phyloP scores from a whole-genome alignment of 2,797 vertebrate genomes.

The Hafferia zeledoni region DNA sequence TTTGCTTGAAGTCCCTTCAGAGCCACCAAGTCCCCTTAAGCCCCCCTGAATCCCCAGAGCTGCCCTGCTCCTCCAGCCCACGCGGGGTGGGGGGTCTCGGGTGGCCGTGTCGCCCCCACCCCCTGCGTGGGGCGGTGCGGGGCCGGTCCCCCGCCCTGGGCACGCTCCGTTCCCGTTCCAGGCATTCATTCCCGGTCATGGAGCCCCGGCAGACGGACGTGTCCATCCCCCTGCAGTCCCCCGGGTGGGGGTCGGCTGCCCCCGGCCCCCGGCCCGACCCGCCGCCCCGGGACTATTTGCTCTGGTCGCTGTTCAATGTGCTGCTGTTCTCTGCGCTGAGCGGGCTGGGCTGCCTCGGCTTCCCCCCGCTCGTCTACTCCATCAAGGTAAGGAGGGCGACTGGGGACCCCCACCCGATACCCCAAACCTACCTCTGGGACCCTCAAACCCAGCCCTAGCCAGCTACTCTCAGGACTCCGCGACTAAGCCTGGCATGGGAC shows the following conservation, averaged over 20 bases:
- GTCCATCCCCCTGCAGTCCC: neutral
- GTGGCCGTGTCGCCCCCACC: neutral
- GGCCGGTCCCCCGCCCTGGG: neutral
- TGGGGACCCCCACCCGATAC: neutral
- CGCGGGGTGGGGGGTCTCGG: neutral
- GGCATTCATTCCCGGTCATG: neutral
- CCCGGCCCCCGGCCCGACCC: neutral
- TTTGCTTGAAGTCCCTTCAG: neutral
- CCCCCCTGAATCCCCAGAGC: too few relatives aligned
- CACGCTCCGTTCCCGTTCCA: rapidly evolving
- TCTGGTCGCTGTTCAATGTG: slow-evolving; percentile 61
- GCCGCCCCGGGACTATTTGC: slow-evolving; percentile 22
- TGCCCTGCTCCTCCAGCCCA: neutral
- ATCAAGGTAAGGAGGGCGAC: slow-evolving; percentile 52
- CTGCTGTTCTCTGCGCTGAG: neutral
- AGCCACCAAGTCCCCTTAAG: neutral
- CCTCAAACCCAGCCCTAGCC: neutral
- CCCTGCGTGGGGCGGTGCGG: neutral
- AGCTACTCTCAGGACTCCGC: too few relatives aligned
- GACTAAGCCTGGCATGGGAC: neutral
- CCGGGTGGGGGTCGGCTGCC: neutral
- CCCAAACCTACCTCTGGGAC: neutral
- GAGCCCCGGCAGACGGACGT: neutral
- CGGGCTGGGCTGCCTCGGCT: slow-evolving; percentile 34
- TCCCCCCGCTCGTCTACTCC: slow-evolving; percentile 44